Evolutionary conservation across 2,888 invertebrate species (phyloP), one percentile per base, ranked within the genome.

Genomic region (Entomobrya proxima): DNA sequence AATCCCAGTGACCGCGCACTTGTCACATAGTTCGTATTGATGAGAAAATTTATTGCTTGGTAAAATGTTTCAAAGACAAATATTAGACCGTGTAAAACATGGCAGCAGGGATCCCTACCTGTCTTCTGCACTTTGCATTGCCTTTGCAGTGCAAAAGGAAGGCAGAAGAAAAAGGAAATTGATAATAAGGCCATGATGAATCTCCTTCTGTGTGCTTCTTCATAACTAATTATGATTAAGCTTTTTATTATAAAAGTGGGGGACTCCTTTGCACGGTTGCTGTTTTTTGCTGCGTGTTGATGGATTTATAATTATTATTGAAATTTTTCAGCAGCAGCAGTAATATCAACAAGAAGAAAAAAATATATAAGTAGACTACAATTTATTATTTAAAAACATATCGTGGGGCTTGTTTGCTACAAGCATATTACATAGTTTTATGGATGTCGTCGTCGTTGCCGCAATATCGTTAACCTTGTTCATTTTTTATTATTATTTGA

Each of bases 21-120:
- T 69, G 24, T 40, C 69, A 24, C 44, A 69, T 32, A 32, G 30
- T 64, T 24, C 24, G n/a, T 64, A 64, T 64, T 64, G 74, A 74
- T 74, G 74, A 74, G 50, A 74, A 79, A 52, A 79, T 69, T 79
- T 79, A 69, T 27, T 67, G 50, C 44, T 69, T 79, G 52, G 21
- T 69, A 69, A 79, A 79, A 67, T 79, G 76, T 55, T 55, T 76
- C 69, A 69, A 44, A 55, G 64, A 40, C 35, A 78, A 69, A 37
- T 52, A 79, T 5, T 18, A 21, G 2, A 18, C 58, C 13, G 11
- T 64, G 32, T 64, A 18, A 64, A 7, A 27, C 61, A 64, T 32
- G 64, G 7, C 11, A 64, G 35, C 24, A 32, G n/a, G 32, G 32
- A 64, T 64, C n/a, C 27, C 55, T 55, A 11, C 3, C 5, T 18